A percentile compares a stretch with the other conserved stretches of the same genome.
These are phyloP conservation scores for Tringa solitaria DNA, from an alignment of 2,113 vertebrate species.

Conservation along the genomic window DNA sequence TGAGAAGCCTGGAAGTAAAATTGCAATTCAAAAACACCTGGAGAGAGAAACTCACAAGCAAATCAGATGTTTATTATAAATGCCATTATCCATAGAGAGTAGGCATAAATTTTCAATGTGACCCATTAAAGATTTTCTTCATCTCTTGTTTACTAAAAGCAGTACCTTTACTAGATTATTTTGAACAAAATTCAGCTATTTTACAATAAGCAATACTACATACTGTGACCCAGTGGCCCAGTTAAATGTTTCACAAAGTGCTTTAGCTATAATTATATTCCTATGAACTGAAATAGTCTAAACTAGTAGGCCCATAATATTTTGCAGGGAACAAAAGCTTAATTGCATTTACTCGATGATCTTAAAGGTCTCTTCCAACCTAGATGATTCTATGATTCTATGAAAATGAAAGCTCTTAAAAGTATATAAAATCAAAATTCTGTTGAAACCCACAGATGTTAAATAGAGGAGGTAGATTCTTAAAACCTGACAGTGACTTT, in stretches of 20 bases:
- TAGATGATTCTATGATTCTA: neutral
- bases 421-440: neutral
- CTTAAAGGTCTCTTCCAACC: neutral
- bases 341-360: neutral
- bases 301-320: neutral
- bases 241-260: neutral
- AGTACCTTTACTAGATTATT: neutral
- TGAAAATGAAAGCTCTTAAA: neutral
- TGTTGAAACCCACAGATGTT: accelerated
- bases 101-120: neutral
- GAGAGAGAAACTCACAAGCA: neutral
- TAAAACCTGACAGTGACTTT: neutral
- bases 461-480: neutral
- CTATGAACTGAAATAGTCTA: neutral
- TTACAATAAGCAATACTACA: neutral
- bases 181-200: neutral
- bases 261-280: neutral
- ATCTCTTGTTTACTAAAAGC: neutral
- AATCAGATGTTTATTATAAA: neutral
- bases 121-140: neutral
- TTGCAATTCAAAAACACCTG: neutral
- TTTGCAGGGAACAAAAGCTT: neutral
- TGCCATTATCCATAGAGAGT: neutral
- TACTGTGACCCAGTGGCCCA: neutral
- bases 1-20: neutral